Conservation (phyloP, 2,888 invertebrate species). For the Andricus curvator region DNA sequence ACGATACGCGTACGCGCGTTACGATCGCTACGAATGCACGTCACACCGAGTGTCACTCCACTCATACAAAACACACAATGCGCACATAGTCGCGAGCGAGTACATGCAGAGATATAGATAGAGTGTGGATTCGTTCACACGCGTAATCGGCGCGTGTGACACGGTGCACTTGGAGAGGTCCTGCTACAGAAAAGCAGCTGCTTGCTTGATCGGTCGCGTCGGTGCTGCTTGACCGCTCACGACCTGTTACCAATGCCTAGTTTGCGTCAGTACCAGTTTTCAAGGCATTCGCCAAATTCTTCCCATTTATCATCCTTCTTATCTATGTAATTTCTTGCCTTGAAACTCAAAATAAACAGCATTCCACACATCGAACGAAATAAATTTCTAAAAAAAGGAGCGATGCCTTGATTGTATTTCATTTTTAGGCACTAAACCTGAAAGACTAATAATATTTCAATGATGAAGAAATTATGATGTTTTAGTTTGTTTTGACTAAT, state of each 20-base stretch:
- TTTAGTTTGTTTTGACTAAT: too few species aligned
- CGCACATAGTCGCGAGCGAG: slow-evolving; percentile 19
- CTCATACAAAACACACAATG: slow-evolving; percentile 4
- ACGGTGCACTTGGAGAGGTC: slow-evolving; percentile 3
- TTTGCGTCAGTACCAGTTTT: neutral
- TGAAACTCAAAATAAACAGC: neutral
- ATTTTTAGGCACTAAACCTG: neutral
- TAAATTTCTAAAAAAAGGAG: neutral
- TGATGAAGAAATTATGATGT: too few species aligned
- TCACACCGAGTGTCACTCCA: slow-evolving; percentile 37
- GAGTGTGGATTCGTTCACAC: slow-evolving; percentile 37
- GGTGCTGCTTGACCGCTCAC: neutral
- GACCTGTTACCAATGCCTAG: slow-evolving; percentile 6
- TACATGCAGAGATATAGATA: slow-evolving; percentile 1
- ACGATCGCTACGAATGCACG: slow-evolving; percentile 57
- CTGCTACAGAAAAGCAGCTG: slow-evolving; percentile 3
- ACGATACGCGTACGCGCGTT: slow-evolving; percentile 67
- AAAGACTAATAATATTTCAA: neutral
- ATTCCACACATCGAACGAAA: neutral
- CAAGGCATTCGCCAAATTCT: neutral
- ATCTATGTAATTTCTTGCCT: neutral
- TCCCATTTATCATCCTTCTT: neutral
- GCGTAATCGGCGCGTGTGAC: slow-evolving; percentile 39
- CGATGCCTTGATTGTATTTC: neutral
- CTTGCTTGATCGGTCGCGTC: neutral